Base-by-base conservation (phyloP, 2,113 vertebrate genomes). In the Elanoides forficatus region DNA sequence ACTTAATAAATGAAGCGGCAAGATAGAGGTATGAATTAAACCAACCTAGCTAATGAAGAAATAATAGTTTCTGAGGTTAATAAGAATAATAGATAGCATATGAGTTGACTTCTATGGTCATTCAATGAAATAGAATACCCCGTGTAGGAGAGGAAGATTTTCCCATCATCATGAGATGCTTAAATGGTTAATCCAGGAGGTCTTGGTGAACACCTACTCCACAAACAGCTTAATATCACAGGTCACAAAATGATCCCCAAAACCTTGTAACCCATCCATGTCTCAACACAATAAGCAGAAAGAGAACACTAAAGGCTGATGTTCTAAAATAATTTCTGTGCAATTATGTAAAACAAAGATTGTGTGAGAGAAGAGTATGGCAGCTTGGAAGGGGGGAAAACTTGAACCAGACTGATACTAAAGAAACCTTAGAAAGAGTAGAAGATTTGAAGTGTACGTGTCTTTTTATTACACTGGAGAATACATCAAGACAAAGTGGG, bases 71-170 rank as follows among this genome's bases (percentile, higher is more conserved):
- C 52, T 85, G 23, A 81, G 58, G 15, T 52, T 32, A 86, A 2
- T 63, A 30, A 47, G 52, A 74, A 36, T 19, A 55, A 66, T 8
- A 32, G n/a, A 32, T 19, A 73, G 6, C 7, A 23, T 1, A 2
- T n/a, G 32, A 43, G 21, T 15, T 55, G 12, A 63, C 18, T 53
- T n/a, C 9, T 53, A 21, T 0, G 0, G 27, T 58, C 34, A 48
- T 53, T 53, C 27, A 63, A 32, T 22, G 4, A 53, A 42, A 34
- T 6, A 58, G 30, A 73, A 38, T 5, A 67, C 21, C 32, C 18
- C 20, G 22, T 5, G 1, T 8, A 29, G 8, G 15, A 53, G 23
- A 81, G 12, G 30, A 68, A 36, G 4, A 32, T 43, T 65, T 17
- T 68, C 48, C 19, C 18, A 48, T 25, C 47, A 8, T 7, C 11